Evolutionary conservation across 1,140 invertebrate species (phyloP), one percentile per base, ranked within the genome.

Genomic region (Bombus ignitus): DNA sequence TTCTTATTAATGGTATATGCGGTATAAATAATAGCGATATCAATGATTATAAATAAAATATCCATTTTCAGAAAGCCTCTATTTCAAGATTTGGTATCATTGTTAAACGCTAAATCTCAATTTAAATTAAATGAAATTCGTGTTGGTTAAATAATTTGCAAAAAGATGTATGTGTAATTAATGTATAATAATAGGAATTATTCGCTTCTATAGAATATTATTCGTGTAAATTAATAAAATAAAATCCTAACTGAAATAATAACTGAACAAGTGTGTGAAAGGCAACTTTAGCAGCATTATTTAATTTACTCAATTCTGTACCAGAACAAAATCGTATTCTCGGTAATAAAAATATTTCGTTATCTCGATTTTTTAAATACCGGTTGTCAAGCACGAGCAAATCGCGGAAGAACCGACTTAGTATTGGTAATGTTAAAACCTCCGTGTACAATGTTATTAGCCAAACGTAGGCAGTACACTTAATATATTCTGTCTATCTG

Each of bases 401-500:
- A n/a, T 75, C 35, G 25, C 1, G 37, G 53, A 35, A 35, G 37
- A 75, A 57, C 22, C 28, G 25, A 28, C 28, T 62, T 62, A n/a
- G 12, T 22, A 53, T 77, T n/a, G 65, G 25, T 42, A 78, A 78
- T 4, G 4, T 39, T 78, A 39, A 6, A n/a, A 15, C 15, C 10
- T 65, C 9, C 12, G 9, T 10, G 59, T 32, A n/a, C 32, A 62
- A 74, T 83, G 35, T 77, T 77, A 39, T 70, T 83, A 76, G 75
- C 42, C 44, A 47, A 66, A 76, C 53, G 35, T 37, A 44, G 25
- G 10, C 2, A 39, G 35, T 39, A 28, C 44, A 25, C 47, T 70
- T 78, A 83, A 83, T 78, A 44, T 53, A 78, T 79, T 71, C 82
- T 57, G 22, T 35, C n/a, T 57, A 57, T 79, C 68, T 57, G 47